A percentile compares a stretch with the other conserved stretches of the same genome.
Conservation (phyloP, 2,888 invertebrate species). For the Drosophila macrospina region DNA sequence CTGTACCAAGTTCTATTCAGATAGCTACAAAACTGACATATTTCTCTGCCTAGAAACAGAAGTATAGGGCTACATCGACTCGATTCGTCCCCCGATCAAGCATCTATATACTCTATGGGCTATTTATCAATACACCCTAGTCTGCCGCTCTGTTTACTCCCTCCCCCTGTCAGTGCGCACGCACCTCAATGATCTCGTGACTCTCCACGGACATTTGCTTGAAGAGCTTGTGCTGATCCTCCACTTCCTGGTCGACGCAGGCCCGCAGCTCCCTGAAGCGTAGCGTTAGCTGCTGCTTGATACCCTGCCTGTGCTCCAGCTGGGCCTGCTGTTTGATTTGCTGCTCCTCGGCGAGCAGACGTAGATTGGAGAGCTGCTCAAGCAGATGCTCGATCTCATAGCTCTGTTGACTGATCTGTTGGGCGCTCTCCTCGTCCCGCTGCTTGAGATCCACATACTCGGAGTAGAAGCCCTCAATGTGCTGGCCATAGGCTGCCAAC, state of each 20-base stretch:
- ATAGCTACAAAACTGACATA: too few species aligned
- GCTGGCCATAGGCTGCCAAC: constrained; percentile 83
- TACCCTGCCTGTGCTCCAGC: constrained; percentile 85
- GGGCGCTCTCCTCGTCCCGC: constrained; percentile 84
- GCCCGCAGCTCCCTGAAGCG: constrained; percentile 86
- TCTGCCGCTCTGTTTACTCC: too few species aligned
- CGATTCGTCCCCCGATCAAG: too few species aligned
- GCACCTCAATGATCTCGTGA: constrained; percentile 85
- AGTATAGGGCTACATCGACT: too few species aligned
- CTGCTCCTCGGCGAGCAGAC: constrained; percentile 86
- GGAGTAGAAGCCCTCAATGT: constrained; percentile 85
- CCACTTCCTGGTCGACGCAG: constrained; percentile 86
- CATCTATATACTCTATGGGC: too few species aligned
- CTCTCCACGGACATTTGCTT: constrained; percentile 88
- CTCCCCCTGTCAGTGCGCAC: too few species aligned
- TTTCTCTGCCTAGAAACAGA: too few species aligned
- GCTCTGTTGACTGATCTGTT: constrained; percentile 83
- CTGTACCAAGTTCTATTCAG: too few species aligned
- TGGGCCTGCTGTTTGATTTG: constrained; percentile 86
- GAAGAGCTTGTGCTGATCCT: constrained; percentile 86
- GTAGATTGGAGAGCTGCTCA: constrained; percentile 82
- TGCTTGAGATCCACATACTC: constrained; percentile 85
- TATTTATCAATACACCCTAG: too few species aligned
- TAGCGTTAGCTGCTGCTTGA: constrained; percentile 86
- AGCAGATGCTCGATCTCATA: constrained; percentile 82